Conservation (phyloP, 2,888 invertebrate species). For the Pelosia muscerda region DNA sequence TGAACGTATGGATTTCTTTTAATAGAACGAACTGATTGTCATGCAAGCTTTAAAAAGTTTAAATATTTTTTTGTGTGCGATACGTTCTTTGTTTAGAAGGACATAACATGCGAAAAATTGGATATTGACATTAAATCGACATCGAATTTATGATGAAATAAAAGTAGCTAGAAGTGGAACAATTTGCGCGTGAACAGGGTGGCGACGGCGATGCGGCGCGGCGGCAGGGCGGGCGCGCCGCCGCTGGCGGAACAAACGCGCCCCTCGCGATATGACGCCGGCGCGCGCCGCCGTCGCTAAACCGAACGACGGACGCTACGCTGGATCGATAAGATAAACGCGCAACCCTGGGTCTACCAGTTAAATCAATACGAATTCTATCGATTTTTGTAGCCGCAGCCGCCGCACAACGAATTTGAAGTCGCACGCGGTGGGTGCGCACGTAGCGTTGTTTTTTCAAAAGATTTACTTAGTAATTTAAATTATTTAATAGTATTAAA, state of each 20-base stretch:
- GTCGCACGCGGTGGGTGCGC: constrained; percentile 86
- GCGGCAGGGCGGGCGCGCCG: constrained; percentile 65
- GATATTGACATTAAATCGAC: neutral
- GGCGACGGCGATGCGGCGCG: constrained; percentile 65
- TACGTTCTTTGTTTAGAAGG: neutral
- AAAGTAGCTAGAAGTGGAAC: constrained; percentile 38
- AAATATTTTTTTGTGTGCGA: too few species aligned
- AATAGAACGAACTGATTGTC: too few species aligned
- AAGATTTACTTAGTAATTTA: constrained; percentile 24
- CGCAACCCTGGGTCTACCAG: constrained; percentile 90
- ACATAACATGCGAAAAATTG: neutral
- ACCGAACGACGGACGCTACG: constrained; percentile 64
- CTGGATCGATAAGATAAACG: constrained; percentile 92
- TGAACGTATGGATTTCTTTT: too few species aligned
- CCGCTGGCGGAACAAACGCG: constrained; percentile 53
- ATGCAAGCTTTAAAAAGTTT: too few species aligned
- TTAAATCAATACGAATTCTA: constrained; percentile 91
- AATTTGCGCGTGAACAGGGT: constrained; percentile 83
- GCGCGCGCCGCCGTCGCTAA: constrained; percentile 59
- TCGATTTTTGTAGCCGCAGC: constrained; percentile 91
- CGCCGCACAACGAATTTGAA: constrained; percentile 83
- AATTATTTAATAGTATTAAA: constrained; percentile 17
- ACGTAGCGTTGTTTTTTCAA: constrained; percentile 56
- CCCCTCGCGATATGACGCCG: constrained; percentile 72
- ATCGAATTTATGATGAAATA: constrained; percentile 3